phyloP scores from a whole-genome alignment of 2,797 vertebrate genomes.

The Sarcophilus harrisii region DNA sequence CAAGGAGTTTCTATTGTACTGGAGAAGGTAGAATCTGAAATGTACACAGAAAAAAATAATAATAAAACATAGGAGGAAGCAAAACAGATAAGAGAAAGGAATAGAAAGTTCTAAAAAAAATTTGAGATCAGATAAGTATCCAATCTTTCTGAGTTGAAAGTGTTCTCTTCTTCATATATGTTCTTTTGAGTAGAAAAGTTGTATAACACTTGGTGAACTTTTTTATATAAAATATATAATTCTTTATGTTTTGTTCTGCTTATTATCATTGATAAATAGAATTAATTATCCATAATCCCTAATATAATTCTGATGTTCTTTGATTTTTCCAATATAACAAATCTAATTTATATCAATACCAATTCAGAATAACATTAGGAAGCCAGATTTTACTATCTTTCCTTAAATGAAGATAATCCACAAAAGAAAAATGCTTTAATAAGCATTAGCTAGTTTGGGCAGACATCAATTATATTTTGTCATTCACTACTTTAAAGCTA shows the following conservation, averaged over 20 bases:
- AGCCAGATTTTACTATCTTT: constrained; percentile 50
- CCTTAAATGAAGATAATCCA: constrained; percentile 61
- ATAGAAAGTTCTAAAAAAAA: background rate
- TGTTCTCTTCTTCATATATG: background rate
- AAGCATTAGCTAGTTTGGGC: constrained; percentile 56
- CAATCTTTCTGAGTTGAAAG: background rate
- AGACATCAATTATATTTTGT: constrained; percentile 42
- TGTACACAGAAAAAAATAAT: background rate
- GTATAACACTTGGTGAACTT: background rate
- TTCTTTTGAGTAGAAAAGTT: background rate
- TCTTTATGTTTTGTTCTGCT: background rate
- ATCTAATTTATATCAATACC: constrained; percentile 56
- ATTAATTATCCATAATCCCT: background rate
- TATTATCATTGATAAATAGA: constrained; percentile 13
- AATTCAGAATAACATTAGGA: constrained; percentile 63
- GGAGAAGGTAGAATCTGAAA: background rate
- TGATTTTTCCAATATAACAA: constrained; percentile 63
- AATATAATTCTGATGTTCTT: constrained; percentile 30
- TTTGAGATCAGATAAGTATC: background rate
- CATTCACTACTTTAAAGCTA: constrained; percentile 54
- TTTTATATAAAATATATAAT: background rate
- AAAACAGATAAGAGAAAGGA: background rate
- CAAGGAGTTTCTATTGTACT: background rate
- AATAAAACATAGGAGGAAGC: background rate
- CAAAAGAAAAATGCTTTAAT: constrained; percentile 60